A percentile compares a stretch with the other conserved stretches of the same genome.
Conservation (phyloP, 2,113 vertebrate species). For the Macquaria australasica region DNA sequence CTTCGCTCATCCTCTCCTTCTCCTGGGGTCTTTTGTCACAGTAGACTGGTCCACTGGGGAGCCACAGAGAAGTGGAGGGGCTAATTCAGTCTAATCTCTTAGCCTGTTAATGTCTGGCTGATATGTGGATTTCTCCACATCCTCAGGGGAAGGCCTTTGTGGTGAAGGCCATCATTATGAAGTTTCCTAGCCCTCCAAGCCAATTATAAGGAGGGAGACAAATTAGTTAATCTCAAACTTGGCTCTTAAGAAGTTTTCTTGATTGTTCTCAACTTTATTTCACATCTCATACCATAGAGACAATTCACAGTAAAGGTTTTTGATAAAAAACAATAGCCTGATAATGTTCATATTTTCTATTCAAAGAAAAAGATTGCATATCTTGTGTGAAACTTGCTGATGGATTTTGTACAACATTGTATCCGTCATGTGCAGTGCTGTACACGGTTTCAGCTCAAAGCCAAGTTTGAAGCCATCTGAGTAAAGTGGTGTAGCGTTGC, state of each 20-base stretch:
- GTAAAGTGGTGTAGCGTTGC: conserved; percentile 56
- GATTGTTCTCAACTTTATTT: conserved; percentile 72
- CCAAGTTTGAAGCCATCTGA: conserved; percentile 47
- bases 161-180: conserved; percentile 82
- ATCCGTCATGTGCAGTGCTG: conserved; percentile 45
- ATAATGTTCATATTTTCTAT: conserved; percentile 25
- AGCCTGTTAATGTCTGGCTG: conserved; percentile 81
- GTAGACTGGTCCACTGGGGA: conserved; percentile 71
- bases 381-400: conserved; percentile 21
- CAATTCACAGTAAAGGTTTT: conserved; percentile 41
- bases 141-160: conserved; percentile 81
- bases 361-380: conserved; percentile 20
- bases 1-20: conserved; percentile 57
- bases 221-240: conserved; percentile 73
- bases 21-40: conserved; percentile 77
- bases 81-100: conserved; percentile 84
- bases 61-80: conserved; percentile 72
- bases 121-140: conserved; percentile 81
- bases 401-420: conserved; percentile 38
- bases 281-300: conserved; percentile 38
- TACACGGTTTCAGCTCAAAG: conserved; percentile 40
- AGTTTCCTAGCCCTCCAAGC: conserved; percentile 78
- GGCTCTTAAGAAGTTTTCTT: conserved; percentile 67
- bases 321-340: conserved; percentile 41
- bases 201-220: conserved; percentile 79